Evolutionary conservation across 2,888 invertebrate species (phyloP).

Genomic region (Lepetodrilus schrolli): DNA sequence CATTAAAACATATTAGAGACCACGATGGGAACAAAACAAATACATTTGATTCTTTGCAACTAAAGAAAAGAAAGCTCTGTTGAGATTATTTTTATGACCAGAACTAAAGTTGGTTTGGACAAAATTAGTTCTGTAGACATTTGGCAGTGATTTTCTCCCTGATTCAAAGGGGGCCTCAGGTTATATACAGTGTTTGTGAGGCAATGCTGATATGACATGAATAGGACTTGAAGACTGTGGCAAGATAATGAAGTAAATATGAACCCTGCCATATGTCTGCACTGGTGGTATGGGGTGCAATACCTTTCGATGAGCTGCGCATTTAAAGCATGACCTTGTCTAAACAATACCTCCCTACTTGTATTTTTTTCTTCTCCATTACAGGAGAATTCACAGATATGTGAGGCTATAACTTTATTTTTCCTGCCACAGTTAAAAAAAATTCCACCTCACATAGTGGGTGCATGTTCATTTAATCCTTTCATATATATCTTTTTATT

Average conservation of each 20-base stretch:
- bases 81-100: no score
- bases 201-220: not conserved
- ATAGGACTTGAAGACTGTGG: not conserved
- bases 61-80: no score
- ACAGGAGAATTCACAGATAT: not conserved
- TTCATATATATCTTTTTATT: no score
- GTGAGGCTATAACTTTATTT: not conserved
- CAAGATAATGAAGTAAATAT: constrained; percentile 6
- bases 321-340: constrained; percentile 6
- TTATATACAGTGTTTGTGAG: constrained; percentile 7
- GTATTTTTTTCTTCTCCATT: not conserved
- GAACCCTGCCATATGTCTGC: not conserved
- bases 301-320: no score
- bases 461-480: no score
- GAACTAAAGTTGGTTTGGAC: constrained; percentile 6
- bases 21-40: not conserved
- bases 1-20: not conserved
- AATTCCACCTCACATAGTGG: no score
- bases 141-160: constrained; percentile 4
- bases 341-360: constrained; percentile 12
- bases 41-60: not conserved
- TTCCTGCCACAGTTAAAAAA: constrained; percentile 4
- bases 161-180: constrained; percentile 3
- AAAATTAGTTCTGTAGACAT: constrained; percentile 6
- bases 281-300: not conserved